Evolutionary conservation across 2,888 invertebrate genomes (phyloP).

Genomic region (Macrostomum cliftonense): DNA sequence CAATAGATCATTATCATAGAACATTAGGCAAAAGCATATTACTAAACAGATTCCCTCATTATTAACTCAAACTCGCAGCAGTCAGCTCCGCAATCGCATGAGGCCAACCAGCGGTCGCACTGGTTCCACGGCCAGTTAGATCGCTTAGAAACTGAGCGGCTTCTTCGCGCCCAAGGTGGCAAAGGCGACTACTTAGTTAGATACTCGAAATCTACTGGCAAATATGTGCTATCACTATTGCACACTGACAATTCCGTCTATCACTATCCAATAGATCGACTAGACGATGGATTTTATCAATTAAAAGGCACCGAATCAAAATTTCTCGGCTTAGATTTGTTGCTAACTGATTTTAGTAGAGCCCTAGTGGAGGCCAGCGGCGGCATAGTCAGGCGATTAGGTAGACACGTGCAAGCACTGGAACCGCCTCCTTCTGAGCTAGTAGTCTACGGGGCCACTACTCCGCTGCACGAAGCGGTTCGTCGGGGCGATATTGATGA

Average conservation of each 20-base stretch:
- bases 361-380: background rate
- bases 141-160: slow-evolving; percentile 21
- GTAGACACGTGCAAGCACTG: slow-evolving; percentile 3
- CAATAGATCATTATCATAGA: too few relatives aligned
- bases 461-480: slow-evolving; percentile 60
- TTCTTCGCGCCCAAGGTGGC: slow-evolving; percentile 14
- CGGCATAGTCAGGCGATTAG: slow-evolving; percentile 10
- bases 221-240: slow-evolving; percentile 7
- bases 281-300: slow-evolving; percentile 11
- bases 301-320: slow-evolving; percentile 11
- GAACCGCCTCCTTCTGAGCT: slow-evolving; percentile 7
- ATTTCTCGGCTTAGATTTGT: slow-evolving; percentile 11
- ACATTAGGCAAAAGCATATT: too few relatives aligned
- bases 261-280: slow-evolving; percentile 11
- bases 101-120: too few relatives aligned
- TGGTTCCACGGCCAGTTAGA: slow-evolving; percentile 26
- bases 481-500: slow-evolving; percentile 47
- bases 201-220: slow-evolving; percentile 8
- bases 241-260: background rate
- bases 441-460: slow-evolving; percentile 9
- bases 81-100: too few relatives aligned
- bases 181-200: slow-evolving; percentile 6
- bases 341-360: slow-evolving; percentile 10
- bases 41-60: too few relatives aligned
- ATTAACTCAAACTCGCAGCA: too few relatives aligned